Conservation (phyloP, 2,888 invertebrate genomes). For the Agrotis exclamationis region DNA sequence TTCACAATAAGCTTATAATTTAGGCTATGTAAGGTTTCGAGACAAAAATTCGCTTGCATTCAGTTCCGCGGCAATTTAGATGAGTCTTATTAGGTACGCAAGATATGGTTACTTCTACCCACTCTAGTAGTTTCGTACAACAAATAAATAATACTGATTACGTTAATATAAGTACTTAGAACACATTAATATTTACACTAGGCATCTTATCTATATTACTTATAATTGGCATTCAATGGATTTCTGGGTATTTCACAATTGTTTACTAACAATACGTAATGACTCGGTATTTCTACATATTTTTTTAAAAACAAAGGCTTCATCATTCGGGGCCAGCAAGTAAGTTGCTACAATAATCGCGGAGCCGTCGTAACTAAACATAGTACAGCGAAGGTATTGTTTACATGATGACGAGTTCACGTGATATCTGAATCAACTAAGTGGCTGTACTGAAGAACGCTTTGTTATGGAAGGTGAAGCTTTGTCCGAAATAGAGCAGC, state of each 20-base stretch:
- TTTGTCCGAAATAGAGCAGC: slow-evolving; percentile 32
- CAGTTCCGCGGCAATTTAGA: too few relatives aligned
- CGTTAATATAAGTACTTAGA: slow-evolving; percentile 38
- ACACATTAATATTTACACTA: slow-evolving; percentile 63
- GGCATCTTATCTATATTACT: slow-evolving; percentile 31
- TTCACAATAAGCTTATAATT: too few relatives aligned
- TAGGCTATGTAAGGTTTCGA: too few relatives aligned
- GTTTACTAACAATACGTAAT: slow-evolving; percentile 27
- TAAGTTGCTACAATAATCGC: neutral
- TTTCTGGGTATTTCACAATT: slow-evolving; percentile 43
- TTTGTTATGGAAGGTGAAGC: slow-evolving; percentile 20
- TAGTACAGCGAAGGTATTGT: slow-evolving; percentile 6
- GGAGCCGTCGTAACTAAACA: neutral
- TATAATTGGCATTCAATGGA: slow-evolving; percentile 33
- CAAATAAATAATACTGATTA: slow-evolving; percentile 65
- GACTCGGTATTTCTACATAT: neutral
- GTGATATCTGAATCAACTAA: slow-evolving; percentile 25
- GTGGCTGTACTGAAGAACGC: slow-evolving; percentile 1
- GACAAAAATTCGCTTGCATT: too few relatives aligned
- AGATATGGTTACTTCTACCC: slow-evolving; percentile 44
- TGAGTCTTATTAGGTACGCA: neutral
- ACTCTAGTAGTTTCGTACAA: slow-evolving; percentile 51
- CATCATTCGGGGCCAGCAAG: slow-evolving; percentile 1
- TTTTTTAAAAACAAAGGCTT: slow-evolving; percentile 4
- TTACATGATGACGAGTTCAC: slow-evolving; percentile 14